These are phyloP conservation scores for Lithophane leautieri DNA, from an alignment of 2,888 invertebrate genomes.

Conservation along the genomic window DNA sequence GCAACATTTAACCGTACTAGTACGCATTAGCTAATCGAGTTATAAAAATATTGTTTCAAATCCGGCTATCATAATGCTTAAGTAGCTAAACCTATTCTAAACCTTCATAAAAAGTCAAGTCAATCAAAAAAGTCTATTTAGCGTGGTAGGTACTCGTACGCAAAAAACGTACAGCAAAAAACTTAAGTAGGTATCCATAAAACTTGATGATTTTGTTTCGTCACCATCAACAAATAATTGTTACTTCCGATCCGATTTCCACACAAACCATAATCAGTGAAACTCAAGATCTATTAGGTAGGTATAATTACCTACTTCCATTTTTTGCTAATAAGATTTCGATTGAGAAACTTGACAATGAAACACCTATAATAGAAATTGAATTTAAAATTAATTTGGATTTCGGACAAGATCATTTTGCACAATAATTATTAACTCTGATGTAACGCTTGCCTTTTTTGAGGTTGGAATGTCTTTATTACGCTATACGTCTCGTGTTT, in stretches of 20 bases:
- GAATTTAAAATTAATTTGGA: constrained; percentile 35
- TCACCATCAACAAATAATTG: constrained; percentile 24
- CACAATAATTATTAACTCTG: constrained; percentile 31
- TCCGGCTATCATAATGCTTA: background rate
- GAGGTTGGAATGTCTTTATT: background rate
- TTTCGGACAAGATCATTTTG: constrained; percentile 26
- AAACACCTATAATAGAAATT: constrained; percentile 36
- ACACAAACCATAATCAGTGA: constrained; percentile 46
- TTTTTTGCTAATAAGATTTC: constrained; percentile 49
- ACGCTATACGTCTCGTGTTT: background rate
- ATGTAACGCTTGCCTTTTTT: constrained; percentile 19
- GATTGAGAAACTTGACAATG: constrained; percentile 49
- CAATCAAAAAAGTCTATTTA: too few relatives aligned
- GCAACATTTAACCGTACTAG: too few relatives aligned
- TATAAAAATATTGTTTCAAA: background rate
- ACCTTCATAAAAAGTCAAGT: background rate
- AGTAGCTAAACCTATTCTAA: background rate
- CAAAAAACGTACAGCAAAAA: constrained; percentile 33
- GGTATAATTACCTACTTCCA: constrained; percentile 45
- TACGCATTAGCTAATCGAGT: too few relatives aligned
- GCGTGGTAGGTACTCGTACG: background rate
- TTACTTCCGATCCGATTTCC: constrained; percentile 49
- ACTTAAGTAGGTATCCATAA: background rate
- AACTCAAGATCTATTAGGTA: constrained; percentile 40
- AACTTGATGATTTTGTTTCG: constrained; percentile 15